These are phyloP conservation scores for Ceratitis capitata DNA, from an alignment of 1,140 invertebrate species.

Conservation along the genomic window DNA sequence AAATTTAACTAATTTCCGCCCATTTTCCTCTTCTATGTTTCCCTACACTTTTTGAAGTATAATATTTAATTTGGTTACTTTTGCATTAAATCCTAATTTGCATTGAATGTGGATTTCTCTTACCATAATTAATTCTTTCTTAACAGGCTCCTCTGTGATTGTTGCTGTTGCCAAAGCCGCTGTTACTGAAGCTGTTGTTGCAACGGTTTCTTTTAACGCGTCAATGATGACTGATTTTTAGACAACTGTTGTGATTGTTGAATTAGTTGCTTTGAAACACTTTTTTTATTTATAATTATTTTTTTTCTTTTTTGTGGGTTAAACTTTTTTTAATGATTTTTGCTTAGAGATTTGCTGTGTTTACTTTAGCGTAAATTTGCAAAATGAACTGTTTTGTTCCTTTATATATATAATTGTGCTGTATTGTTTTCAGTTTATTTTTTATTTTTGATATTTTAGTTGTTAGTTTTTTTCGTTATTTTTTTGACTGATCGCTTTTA, in stretches of 20 bases:
- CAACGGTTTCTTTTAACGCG: constrained; percentile 28
- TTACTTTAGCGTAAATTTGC: not conserved
- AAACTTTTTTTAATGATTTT: no score
- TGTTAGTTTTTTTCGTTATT: not conserved
- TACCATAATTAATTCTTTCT: constrained; percentile 24
- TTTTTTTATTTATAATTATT: not conserved
- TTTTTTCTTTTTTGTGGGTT: not conserved
- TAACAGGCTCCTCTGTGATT: constrained; percentile 28
- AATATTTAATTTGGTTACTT: no score
- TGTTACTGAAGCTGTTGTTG: constrained; percentile 39
- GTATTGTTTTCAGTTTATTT: not conserved
- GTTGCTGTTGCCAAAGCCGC: constrained; percentile 39
- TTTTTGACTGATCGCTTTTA: not conserved
- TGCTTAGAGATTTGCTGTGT: not conserved
- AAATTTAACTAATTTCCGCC: not conserved
- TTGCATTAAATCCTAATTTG: no score
- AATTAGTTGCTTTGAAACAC: not conserved
- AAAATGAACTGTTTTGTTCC: not conserved
- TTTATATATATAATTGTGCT: not conserved
- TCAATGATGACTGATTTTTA: constrained; percentile 27
- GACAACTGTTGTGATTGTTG: not conserved
- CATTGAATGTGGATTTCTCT: not conserved
- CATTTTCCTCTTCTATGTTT: not conserved
- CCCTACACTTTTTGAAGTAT: no score
- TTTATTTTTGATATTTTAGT: not conserved